Base-by-base conservation (phyloP, 92 coral and sea anemone species). In the Parazoanthus darwini region DNA sequence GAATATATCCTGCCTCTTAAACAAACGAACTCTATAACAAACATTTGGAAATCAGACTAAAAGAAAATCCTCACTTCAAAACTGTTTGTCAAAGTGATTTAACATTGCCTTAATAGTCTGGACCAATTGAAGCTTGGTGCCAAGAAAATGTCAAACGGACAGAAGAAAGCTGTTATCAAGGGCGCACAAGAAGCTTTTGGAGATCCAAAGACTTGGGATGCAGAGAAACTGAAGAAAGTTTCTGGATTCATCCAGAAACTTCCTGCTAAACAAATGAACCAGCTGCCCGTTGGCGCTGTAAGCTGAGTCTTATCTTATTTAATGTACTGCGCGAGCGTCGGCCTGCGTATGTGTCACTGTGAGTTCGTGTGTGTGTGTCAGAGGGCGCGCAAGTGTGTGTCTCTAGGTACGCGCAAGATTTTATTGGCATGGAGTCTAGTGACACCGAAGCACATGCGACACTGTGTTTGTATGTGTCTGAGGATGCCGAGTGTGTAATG, bases 101-200 rank as follows among this genome's bases (percentile, higher is more conserved):
- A 29, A 74, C 7, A 4, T 10, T 36, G 18, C 3, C 46, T 76
- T 76, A 1, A n/a, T 36, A 84, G 87, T 48, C 18, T 84, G 79
- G 79, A 84, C 72, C 87, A 84, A 46, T 56, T 84, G 63, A 46
- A 84, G 39, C 70, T 50, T 20, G 87, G 87, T 16, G 59, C 79
- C 56, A 2, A 23, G 6, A 71, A 71, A 56, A 84, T 88, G 81
- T 81, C 90, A 1, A 74, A 37, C 15, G 87, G 80, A 36, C 90
- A 91, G 59, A 87, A 68, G 66, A 82, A 35, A 76, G 89, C 91
- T 18, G 63, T 91, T 63, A 86, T 91, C 3, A 86, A 46, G 23
- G 93, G 90, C 20, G 93, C 93, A 15, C 74, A 76, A n/a, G 82
- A 65, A 7, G 93, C 93, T 51, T 91, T 87, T 68, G 93, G 93